phyloP scores from a whole-genome alignment of 2,888 invertebrate genomes.

The Phlogophora meticulosa region DNA sequence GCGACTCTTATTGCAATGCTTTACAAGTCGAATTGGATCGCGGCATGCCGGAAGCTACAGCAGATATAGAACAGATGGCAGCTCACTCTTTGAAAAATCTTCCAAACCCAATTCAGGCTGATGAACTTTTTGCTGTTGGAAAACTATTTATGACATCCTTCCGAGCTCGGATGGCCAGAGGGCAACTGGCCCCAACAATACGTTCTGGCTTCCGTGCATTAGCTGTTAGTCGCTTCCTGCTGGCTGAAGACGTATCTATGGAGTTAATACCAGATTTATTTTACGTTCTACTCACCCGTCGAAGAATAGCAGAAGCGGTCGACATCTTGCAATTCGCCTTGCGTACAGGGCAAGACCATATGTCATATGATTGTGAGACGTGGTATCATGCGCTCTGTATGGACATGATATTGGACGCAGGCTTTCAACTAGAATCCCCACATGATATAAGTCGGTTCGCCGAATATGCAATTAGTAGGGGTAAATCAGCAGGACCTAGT shows the following conservation, averaged over 20 bases:
- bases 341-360: conserved; percentile 70
- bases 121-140: conserved; percentile 86
- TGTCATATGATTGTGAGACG: conserved; percentile 78
- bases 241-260: conserved; percentile 81
- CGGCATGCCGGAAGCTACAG: conserved; percentile 79
- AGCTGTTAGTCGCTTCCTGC: conserved; percentile 83
- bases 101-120: conserved; percentile 78
- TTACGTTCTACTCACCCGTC: conserved; percentile 82
- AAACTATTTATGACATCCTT: conserved; percentile 86
- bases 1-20: conserved; percentile 86
- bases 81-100: conserved; percentile 74
- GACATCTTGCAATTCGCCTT: conserved; percentile 83
- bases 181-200: conserved; percentile 76
- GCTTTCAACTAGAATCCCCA: conserved; percentile 89
- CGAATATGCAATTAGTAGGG: conserved; percentile 75
- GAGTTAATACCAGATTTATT: conserved; percentile 87
- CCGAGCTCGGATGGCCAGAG: conserved; percentile 81
- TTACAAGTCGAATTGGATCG: conserved; percentile 86
- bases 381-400: conserved; percentile 92
- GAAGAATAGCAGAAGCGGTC: conserved; percentile 88
- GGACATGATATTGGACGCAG: conserved; percentile 91
- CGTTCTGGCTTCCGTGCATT: conserved; percentile 85
- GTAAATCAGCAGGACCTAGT: conserved; percentile 72
- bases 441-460: conserved; percentile 85
- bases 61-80: conserved; percentile 81